These are phyloP conservation scores for Caenorhabditis brenneri DNA, from an alignment of 1,140 invertebrate genomes.

Conservation along the genomic window DNA sequence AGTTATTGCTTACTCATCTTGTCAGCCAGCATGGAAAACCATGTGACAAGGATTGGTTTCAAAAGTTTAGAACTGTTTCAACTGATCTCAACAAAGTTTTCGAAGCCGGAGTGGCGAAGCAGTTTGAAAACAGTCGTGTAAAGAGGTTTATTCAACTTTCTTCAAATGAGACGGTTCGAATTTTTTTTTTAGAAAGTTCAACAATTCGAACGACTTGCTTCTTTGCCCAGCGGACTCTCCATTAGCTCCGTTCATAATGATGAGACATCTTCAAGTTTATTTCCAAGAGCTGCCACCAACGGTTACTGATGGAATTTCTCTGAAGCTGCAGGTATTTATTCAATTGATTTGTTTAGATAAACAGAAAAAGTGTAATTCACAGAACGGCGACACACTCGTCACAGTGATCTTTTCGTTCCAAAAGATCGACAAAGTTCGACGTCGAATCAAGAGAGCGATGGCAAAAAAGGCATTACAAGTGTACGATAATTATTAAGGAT, in stretches of 20 bases:
- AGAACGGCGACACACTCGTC: neutral
- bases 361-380: neutral
- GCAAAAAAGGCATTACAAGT: neutral
- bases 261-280: neutral
- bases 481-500: neutral
- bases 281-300: neutral
- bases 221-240: neutral
- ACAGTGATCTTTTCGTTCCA: neutral
- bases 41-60: neutral
- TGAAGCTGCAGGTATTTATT: neutral
- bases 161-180: neutral
- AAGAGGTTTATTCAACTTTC: neutral
- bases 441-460: neutral
- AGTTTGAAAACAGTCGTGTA: neutral
- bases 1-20: neutral
- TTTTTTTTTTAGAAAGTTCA: neutral
- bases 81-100: neutral
- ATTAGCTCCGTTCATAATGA: neutral
- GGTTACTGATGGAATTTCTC: neutral
- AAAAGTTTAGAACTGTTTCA: neutral
- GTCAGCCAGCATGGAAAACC: neutral
- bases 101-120: neutral
- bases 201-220: neutral
- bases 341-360: neutral
- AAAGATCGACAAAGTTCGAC: neutral